phyloP scores from a whole-genome alignment of 2,797 vertebrate genomes.

The Diplodus puntazzo region DNA sequence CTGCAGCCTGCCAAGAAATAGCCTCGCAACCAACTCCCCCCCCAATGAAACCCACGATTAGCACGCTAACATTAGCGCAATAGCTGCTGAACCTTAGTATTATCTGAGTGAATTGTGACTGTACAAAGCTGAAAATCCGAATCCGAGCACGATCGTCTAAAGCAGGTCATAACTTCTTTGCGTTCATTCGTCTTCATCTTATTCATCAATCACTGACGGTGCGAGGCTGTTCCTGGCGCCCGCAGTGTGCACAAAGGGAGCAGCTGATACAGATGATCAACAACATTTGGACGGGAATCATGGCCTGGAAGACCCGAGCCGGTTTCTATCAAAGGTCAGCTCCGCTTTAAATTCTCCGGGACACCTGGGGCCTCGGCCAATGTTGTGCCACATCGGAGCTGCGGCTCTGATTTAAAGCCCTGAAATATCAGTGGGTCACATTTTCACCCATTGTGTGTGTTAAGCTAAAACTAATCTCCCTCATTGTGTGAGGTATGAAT shows the following conservation, averaged over 20 bases:
- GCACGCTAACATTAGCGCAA: background rate
- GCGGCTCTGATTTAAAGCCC: conserved; percentile 45
- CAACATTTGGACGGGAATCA: conserved; percentile 17
- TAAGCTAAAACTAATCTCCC: conserved; percentile 40
- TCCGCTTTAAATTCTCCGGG: conserved; percentile 32
- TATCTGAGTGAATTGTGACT: too few species aligned
- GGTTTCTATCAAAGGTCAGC: conserved; percentile 32
- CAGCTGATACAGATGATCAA: conserved; percentile 18
- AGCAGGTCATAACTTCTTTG: too few species aligned
- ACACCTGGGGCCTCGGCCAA: conserved; percentile 31
- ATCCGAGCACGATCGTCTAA: background rate
- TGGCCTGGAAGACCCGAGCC: background rate
- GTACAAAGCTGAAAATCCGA: background rate
- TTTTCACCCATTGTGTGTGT: conserved; percentile 22
- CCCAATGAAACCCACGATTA: too few species aligned
- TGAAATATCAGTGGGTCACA: conserved; percentile 34
- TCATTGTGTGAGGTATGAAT: conserved; percentile 32
- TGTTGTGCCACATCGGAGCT: conserved; percentile 29
- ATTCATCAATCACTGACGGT: background rate
- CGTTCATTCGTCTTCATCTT: background rate
- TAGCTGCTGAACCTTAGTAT: background rate
- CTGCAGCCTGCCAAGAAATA: too few species aligned
- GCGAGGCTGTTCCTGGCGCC: background rate
- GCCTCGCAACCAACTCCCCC: too few species aligned
- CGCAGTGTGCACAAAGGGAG: background rate